Evolutionary conservation across 2,797 vertebrate genomes (phyloP).

Genomic region (Pseudomugil tenellus): DNA sequence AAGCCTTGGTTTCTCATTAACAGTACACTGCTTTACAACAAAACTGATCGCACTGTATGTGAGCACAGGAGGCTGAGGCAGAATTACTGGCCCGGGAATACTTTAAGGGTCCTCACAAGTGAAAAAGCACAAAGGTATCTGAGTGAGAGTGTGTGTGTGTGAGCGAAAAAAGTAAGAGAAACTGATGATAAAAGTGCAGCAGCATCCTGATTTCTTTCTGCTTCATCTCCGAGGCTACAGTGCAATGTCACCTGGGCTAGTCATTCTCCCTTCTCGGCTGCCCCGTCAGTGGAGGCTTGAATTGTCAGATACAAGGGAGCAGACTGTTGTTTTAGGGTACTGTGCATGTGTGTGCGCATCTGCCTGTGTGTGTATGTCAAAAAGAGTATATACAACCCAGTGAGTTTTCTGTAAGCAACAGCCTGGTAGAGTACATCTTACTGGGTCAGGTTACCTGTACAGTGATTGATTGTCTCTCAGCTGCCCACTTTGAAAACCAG

Average conservation of each 20-base stretch:
- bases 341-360: conserved; percentile 21
- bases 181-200: conserved; percentile 54
- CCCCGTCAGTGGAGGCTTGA: conserved; percentile 46
- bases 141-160: background rate
- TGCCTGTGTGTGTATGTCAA: background rate
- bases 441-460: conserved; percentile 73
- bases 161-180: conserved; percentile 29
- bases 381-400: background rate
- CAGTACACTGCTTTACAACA: background rate
- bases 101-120: conserved; percentile 22
- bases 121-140: conserved; percentile 19
- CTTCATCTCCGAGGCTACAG: conserved; percentile 47
- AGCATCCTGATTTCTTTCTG: conserved; percentile 53
- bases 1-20: conserved; percentile 31
- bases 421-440: conserved; percentile 39
- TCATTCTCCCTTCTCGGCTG: conserved; percentile 47
- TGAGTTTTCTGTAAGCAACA: conserved; percentile 56
- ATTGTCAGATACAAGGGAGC: conserved; percentile 58
- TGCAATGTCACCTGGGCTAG: conserved; percentile 66
- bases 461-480: conserved; percentile 69
- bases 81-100: conserved; percentile 30
- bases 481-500: conserved; percentile 64
- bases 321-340: conserved; percentile 60
- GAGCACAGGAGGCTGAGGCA: background rate
- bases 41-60: conserved; percentile 1